A percentile compares a stretch with the other conserved stretches of the same genome.
These are phyloP conservation scores for Zaprionus camerounensis DNA, from an alignment of 1,140 invertebrate species.

Conservation along the genomic window DNA sequence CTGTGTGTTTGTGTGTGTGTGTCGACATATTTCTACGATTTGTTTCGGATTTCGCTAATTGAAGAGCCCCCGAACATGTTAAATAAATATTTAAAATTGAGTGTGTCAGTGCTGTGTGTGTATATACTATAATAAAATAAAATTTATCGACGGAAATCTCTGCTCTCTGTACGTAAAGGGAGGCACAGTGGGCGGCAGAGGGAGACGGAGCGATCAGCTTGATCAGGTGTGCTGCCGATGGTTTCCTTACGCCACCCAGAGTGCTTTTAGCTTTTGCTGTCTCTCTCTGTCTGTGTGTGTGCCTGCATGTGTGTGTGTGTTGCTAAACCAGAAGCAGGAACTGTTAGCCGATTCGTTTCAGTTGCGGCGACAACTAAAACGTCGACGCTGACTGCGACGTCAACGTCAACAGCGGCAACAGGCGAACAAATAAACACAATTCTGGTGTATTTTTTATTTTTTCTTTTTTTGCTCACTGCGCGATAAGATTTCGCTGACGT, in stretches of 20 bases:
- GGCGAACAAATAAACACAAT: conserved; percentile 54
- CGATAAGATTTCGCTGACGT: conserved; percentile 82
- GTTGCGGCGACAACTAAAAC: conserved; percentile 25
- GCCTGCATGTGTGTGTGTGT: conserved; percentile 21
- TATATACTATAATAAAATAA: conserved; percentile 27
- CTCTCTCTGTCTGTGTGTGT: conserved; percentile 15
- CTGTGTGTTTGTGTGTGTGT: conserved; percentile 18
- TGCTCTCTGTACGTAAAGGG: conserved; percentile 13
- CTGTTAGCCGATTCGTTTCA: conserved; percentile 72
- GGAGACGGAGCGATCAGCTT: conserved; percentile 17
- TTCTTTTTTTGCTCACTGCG: conserved; percentile 39
- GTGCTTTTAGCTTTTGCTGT: conserved; percentile 18
- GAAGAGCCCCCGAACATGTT: conserved; percentile 49
- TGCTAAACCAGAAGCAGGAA: conserved; percentile 77
- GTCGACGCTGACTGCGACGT: conserved; percentile 28
- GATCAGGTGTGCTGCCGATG: conserved; percentile 51
- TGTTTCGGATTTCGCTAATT: conserved; percentile 76
- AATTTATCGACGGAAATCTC: conserved; percentile 49
- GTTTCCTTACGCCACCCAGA: conserved; percentile 25
- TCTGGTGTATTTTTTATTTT: conserved; percentile 39
- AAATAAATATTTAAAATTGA: conserved; percentile 53
- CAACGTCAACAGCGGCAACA: conserved; percentile 19
- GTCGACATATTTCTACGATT: conserved; percentile 47
- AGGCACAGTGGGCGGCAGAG: background rate
- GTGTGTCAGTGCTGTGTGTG: background rate